phyloP scores from a whole-genome alignment of 2,797 vertebrate species.

The Somateria mollissima region DNA sequence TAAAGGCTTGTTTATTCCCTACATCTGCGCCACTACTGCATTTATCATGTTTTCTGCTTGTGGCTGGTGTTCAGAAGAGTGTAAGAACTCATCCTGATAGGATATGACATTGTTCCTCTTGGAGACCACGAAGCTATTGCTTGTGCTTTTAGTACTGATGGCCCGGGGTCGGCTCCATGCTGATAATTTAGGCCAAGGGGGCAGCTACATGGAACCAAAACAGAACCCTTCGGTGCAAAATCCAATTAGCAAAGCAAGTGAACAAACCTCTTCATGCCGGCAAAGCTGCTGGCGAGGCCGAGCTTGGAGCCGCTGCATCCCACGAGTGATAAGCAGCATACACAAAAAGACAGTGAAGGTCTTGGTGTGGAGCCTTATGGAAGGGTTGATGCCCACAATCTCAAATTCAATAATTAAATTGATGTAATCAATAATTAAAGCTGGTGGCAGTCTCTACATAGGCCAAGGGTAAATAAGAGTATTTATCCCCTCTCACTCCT shows the following conservation, averaged over 20 bases:
- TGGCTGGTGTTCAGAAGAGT: background rate
- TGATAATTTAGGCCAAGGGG: background rate
- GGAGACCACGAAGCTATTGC: background rate
- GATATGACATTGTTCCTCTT: conserved; percentile 22
- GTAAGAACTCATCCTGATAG: conserved; percentile 2
- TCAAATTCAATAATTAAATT: background rate
- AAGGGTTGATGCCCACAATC: background rate
- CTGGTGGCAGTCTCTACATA: background rate
- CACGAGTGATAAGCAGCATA: background rate
- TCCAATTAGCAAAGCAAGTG: background rate
- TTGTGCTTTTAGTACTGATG: background rate
- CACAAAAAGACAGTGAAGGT: background rate
- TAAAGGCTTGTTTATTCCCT: background rate
- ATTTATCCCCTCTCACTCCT: background rate
- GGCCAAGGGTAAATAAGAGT: background rate
- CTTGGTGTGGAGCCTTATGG: fast-evolving
- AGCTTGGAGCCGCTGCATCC: background rate
- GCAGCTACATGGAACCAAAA: background rate
- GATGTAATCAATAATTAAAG: too few species aligned
- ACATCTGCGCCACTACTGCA: background rate
- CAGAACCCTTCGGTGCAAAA: background rate
- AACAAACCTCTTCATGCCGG: background rate
- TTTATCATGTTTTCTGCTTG: background rate
- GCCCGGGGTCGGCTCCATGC: fast-evolving
- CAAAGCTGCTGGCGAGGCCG: fast-evolving